Evolutionary conservation across 1,140 invertebrate species (phyloP).

Genomic region (Leucophenga varia): DNA sequence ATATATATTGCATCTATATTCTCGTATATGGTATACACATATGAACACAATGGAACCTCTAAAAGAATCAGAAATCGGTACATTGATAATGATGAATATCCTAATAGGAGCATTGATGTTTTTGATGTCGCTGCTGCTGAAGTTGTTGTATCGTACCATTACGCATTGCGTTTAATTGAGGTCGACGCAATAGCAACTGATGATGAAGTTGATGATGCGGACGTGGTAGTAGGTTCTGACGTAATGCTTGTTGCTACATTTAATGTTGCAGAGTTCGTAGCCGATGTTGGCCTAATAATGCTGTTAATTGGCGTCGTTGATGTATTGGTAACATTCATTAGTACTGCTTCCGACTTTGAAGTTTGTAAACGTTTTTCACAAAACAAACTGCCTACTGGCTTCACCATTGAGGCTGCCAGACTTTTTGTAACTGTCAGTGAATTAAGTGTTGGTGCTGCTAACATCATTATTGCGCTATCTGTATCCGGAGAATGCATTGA

Average conservation of each 20-base stretch:
- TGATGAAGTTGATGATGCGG: conserved; percentile 2
- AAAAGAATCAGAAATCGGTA: not conserved
- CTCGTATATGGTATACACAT: conserved; percentile 6
- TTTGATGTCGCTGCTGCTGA: conserved; percentile 1
- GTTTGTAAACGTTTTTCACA: conserved; percentile 50
- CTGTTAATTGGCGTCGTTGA: too few species aligned
- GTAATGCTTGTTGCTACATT: too few species aligned
- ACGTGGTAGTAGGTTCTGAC: too few species aligned
- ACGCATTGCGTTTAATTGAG: too few species aligned
- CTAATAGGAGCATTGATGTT: not conserved
- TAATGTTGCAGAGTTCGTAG: too few species aligned
- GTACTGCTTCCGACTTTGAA: conserved; percentile 45
- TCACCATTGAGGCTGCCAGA: conserved; percentile 37
- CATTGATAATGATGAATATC: not conserved
- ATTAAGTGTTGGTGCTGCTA: not conserved
- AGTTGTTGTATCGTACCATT: too few species aligned
- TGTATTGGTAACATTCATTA: conserved; percentile 9
- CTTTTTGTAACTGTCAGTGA: conserved; percentile 40
- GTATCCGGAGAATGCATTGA: too few species aligned
- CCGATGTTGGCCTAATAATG: too few species aligned
- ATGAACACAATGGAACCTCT: conserved; percentile 1
- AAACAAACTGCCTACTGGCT: conserved; percentile 42
- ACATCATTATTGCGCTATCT: too few species aligned
- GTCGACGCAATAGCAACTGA: too few species aligned
- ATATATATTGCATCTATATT: not conserved